Evolutionary conservation across 2,888 invertebrate genomes (phyloP).

Genomic region (Kryphioiulus occultus): DNA sequence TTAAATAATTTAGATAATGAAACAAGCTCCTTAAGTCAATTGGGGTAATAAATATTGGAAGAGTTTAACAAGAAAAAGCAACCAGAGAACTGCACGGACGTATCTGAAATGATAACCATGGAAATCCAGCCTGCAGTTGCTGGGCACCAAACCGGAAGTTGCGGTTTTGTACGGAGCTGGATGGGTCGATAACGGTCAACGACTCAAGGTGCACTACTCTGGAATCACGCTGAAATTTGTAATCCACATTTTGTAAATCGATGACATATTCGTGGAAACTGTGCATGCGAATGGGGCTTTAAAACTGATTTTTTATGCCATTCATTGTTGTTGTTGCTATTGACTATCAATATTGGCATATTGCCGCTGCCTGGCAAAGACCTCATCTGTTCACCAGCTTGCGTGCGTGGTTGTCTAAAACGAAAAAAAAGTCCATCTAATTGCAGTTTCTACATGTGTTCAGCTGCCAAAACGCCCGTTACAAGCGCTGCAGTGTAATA

Average conservation of each 20-base stretch:
- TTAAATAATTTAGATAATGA: neutral
- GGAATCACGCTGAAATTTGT: neutral
- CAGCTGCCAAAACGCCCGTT: neutral
- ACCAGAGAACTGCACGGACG: neutral
- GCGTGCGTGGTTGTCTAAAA: neutral
- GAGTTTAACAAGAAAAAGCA: neutral
- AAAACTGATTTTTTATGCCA: neutral
- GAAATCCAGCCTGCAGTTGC: neutral
- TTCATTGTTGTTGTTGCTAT: conserved; percentile 2
- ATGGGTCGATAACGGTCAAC: neutral
- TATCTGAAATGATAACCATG: neutral
- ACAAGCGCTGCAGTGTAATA: neutral
- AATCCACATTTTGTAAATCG: neutral
- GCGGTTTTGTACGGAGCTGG: neutral
- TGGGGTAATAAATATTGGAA: neutral
- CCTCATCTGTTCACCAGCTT: neutral
- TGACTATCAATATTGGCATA: conserved; percentile 25
- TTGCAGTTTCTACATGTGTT: neutral
- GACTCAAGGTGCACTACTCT: neutral
- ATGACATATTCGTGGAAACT: neutral
- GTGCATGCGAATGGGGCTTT: neutral
- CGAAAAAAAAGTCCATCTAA: neutral
- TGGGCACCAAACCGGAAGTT: neutral
- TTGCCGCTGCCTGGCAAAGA: neutral
- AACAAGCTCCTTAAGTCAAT: neutral